phyloP scores from a whole-genome alignment of 2,797 vertebrate species.

The Sebastes kiyomatsui region DNA sequence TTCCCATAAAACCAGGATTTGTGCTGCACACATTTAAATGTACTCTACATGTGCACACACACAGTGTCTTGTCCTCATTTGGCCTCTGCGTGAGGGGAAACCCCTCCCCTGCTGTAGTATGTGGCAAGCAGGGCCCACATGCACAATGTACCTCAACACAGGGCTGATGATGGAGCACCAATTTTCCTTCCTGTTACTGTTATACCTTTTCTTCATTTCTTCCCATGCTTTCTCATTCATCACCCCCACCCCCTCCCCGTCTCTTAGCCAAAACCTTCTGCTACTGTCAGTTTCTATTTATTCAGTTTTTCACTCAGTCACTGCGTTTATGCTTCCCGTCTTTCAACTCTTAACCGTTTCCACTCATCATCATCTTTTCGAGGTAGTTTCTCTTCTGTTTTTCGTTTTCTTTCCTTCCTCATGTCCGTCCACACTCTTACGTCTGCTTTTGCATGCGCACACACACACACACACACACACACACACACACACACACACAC shows the following conservation, averaged over 20 bases:
- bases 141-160: slow-evolving; percentile 18
- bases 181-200: slow-evolving; percentile 15
- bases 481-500: not conserved
- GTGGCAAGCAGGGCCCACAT: slow-evolving; percentile 21
- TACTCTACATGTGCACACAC: slow-evolving; percentile 14
- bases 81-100: slow-evolving; percentile 43
- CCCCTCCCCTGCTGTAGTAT: slow-evolving; percentile 11
- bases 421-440: not conserved
- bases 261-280: not conserved
- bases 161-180: not conserved
- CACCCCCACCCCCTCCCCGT: not conserved
- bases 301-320: slow-evolving; percentile 1
- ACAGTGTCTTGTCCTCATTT: slow-evolving; percentile 53
- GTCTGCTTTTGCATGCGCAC: not conserved
- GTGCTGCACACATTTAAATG: slow-evolving; percentile 25
- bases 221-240: not conserved
- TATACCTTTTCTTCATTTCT: not conserved
- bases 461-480: not conserved
- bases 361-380: slow-evolving; percentile 29
- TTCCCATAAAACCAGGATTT: slow-evolving; percentile 60
- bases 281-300: slow-evolving; percentile 15
- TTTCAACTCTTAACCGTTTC: slow-evolving; percentile 2
- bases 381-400: slow-evolving; percentile 45
- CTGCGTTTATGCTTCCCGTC: not conserved
- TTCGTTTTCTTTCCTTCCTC: not conserved